Evolutionary conservation across 2,888 invertebrate genomes (phyloP), one percentile per base, ranked within the genome.

Genomic region (Andrena bicolor): DNA sequence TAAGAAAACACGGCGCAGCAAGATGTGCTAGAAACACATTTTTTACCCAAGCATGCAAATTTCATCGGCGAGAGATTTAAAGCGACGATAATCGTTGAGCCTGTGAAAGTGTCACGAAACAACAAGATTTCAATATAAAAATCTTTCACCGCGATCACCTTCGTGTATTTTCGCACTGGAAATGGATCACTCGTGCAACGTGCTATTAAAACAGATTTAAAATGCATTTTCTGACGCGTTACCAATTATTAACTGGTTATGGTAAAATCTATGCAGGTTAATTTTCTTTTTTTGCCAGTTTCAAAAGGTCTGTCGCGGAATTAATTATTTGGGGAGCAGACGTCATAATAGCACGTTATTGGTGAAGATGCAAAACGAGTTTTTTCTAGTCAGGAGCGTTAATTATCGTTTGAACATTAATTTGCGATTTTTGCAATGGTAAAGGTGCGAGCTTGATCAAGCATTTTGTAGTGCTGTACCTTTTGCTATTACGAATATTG

Each of bases 11-110:
- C 10, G 48, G 13, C 2, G 13, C 23, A 60, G 32, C 26, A 32
- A 49, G 28, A 66, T 48, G 48, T 68, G 48, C 26, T 68, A 75
- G 66, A 66, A 68, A 60, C 58, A 75, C 16, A 49, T 68, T 35
- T 48, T 75, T 75, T 60, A 60, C n/a, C n/a, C 58, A 26, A 49
- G 26, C 26, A 60, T 75, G 49, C 30, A 74, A 60, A 74, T 68
- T 26, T n/a, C 8, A 65, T 65, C 8, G 28, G 3, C 8, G 35
- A 35, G 8, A 51, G 49, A n/a, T 23, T 66, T 49, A 58, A 32
- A 56, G 20, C 13, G 16, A 20, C 28, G 48, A 66, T 49, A 66
- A 74, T 58, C n/a, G 1, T n/a, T 10, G 16, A 48, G 41, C n/a
- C 8, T 48, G 23, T 58, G 58, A 35, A 75, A 69, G 51, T 61